Evolutionary conservation across 2,888 invertebrate genomes (phyloP).

Genomic region (Trachelus troglodyta): DNA sequence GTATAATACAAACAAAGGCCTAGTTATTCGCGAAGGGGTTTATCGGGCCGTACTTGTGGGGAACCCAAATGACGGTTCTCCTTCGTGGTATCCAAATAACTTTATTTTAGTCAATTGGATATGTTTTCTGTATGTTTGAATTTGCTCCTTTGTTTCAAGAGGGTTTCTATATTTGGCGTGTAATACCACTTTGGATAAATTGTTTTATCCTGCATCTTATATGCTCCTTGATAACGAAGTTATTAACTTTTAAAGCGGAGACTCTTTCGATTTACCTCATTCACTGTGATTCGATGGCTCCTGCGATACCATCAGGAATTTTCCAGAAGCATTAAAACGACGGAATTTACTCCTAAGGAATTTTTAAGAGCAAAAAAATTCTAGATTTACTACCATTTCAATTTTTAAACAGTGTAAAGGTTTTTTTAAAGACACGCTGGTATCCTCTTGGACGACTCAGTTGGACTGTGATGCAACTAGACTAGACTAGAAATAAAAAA

Average conservation of each 20-base stretch:
- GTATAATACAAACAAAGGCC: not conserved
- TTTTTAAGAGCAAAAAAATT: not conserved
- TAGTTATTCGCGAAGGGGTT: slow-evolving; percentile 27
- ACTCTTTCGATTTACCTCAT: not conserved
- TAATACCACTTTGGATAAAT: not conserved
- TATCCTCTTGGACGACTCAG: not conserved
- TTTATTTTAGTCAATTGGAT: slow-evolving; percentile 36
- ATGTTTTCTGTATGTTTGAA: not conserved
- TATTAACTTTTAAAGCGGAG: not conserved
- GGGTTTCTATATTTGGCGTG: not conserved
- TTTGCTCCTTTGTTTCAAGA: not conserved
- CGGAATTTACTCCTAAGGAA: not conserved
- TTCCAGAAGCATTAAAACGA: not conserved
- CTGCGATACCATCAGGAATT: not conserved
- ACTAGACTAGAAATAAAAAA: slow-evolving; percentile 26
- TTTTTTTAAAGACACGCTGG: not conserved
- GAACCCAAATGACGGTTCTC: slow-evolving; percentile 24
- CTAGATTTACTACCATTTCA: not conserved
- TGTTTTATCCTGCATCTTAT: not conserved
- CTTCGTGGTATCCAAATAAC: slow-evolving; percentile 34
- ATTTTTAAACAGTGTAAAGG: not conserved
- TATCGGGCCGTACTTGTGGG: slow-evolving; percentile 34
- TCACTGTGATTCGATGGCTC: not conserved
- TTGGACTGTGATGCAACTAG: not conserved
- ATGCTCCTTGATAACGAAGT: not conserved